These are phyloP conservation scores for Hydraecia micacea DNA, from an alignment of 2,888 invertebrate genomes.

Conservation along the genomic window DNA sequence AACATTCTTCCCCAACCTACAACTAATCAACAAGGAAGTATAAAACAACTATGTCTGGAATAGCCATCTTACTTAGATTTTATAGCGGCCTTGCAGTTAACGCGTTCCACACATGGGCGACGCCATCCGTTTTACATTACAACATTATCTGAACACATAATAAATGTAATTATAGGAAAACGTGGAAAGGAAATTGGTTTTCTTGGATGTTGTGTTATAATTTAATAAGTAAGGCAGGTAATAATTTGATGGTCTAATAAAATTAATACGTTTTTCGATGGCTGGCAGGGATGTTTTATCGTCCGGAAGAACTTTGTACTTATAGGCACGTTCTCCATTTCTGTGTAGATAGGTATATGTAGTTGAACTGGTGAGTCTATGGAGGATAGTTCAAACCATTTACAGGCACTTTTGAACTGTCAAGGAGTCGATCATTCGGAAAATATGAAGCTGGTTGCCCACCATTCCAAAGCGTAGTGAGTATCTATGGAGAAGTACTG, in stretches of 20 bases:
- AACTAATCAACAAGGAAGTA: conserved; percentile 16
- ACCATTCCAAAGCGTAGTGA: too few species aligned
- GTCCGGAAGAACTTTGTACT: background rate
- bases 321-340: conserved; percentile 1
- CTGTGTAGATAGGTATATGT: background rate
- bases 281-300: background rate
- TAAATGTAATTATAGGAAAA: conserved; percentile 48
- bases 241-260: conserved; percentile 35
- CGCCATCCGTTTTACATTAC: conserved; percentile 57
- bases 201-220: conserved; percentile 22
- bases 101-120: conserved; percentile 36
- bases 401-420: too few species aligned
- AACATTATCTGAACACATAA: conserved; percentile 22
- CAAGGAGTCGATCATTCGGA: too few species aligned
- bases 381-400: too few species aligned
- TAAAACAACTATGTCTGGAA: conserved; percentile 27
- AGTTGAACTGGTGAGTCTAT: too few species aligned
- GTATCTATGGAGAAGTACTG: too few species aligned
- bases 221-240: conserved; percentile 29
- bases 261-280: conserved; percentile 12
- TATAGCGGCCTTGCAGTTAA: conserved; percentile 57
- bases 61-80: conserved; percentile 40
- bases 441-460: too few species aligned
- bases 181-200: conserved; percentile 51
- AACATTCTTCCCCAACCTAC: background rate